phyloP scores from a whole-genome alignment of 2,113 vertebrate genomes.

The Boleophthalmus pectinirostris region DNA sequence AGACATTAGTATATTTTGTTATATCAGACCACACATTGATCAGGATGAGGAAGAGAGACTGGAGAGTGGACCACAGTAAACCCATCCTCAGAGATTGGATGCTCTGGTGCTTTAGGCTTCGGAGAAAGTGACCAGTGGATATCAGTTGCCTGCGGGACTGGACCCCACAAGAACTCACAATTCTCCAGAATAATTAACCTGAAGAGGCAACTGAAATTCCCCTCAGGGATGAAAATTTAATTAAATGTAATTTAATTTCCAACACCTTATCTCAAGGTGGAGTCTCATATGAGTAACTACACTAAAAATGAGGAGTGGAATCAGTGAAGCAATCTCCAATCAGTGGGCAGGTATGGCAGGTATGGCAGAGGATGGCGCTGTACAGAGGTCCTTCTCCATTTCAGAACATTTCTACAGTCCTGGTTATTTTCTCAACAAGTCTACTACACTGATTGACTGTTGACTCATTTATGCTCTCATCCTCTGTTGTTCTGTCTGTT shows the following conservation, averaged over 20 bases:
- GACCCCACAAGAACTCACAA: neutral
- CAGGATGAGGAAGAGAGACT: neutral
- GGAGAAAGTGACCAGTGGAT: neutral
- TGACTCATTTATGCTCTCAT: too few species aligned
- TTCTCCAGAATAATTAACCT: neutral
- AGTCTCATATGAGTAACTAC: neutral
- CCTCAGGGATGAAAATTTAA: neutral
- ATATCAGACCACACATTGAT: neutral
- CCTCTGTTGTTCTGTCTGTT: too few species aligned
- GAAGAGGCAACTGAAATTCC: neutral
- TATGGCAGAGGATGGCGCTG: neutral
- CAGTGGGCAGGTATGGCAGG: neutral
- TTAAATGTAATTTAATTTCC: constrained; percentile 3
- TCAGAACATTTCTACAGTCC: too few species aligned
- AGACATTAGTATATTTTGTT: too few species aligned
- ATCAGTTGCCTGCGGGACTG: neutral
- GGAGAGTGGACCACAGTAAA: neutral
- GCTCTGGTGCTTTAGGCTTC: neutral
- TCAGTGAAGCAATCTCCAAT: neutral
- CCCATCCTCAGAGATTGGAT: neutral
- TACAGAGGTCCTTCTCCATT: neutral
- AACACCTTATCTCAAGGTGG: constrained; percentile 1
- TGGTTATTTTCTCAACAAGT: too few species aligned
- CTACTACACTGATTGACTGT: too few species aligned
- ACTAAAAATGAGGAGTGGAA: constrained; percentile 2